Evolutionary conservation across 2,888 invertebrate species (phyloP).

Genomic region (Stegophylla sp.): DNA sequence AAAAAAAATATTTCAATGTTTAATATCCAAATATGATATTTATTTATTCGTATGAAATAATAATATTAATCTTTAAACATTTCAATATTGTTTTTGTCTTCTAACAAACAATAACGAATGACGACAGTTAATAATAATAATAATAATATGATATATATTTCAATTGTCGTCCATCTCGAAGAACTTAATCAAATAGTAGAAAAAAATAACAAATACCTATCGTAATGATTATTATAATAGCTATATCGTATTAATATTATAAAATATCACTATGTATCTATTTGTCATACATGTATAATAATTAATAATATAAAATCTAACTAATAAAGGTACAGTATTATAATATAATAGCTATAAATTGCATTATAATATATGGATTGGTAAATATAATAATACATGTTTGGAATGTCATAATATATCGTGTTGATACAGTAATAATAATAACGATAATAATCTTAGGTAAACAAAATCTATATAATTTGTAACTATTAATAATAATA

Average conservation of each 20-base stretch:
- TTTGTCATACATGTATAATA: too few species aligned
- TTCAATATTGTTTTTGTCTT: background rate
- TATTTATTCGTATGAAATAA: background rate
- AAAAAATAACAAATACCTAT: background rate
- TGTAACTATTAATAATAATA: too few species aligned
- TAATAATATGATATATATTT: background rate
- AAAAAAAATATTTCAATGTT: background rate
- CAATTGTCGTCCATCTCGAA: background rate
- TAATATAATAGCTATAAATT: too few species aligned
- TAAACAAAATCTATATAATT: too few species aligned
- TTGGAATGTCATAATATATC: too few species aligned
- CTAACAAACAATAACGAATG: background rate
- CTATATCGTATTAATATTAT: background rate
- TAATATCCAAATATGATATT: background rate
- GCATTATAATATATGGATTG: too few species aligned
- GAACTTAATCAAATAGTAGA: background rate
- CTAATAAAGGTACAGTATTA: too few species aligned
- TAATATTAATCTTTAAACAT: background rate
- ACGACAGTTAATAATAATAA: background rate
- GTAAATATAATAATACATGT: too few species aligned
- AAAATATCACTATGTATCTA: too few species aligned
- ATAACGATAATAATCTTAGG: too few species aligned
- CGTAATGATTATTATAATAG: background rate
- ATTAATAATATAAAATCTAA: too few species aligned
- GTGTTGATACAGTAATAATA: too few species aligned